phyloP scores from a whole-genome alignment of 2,113 vertebrate species.

The Otolemur garnettii region DNA sequence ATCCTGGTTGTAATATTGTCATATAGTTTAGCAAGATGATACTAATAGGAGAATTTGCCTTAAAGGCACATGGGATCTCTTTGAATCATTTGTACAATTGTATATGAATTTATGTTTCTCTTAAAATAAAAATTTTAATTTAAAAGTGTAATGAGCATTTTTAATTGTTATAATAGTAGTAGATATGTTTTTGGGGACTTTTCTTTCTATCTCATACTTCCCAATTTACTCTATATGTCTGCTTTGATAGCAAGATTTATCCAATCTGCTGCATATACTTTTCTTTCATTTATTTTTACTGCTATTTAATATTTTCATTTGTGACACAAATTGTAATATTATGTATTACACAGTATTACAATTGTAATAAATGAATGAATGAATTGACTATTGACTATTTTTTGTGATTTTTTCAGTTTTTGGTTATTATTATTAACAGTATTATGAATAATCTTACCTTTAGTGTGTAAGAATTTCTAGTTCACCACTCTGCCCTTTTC shows the following conservation, averaged over 20 bases:
- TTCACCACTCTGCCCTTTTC: neutral
- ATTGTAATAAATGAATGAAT: no score
- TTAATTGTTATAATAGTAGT: neutral
- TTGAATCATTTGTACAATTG: neutral
- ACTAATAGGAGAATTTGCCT: neutral
- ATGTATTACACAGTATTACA: no score
- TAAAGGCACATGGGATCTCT: neutral
- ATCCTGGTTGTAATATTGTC: neutral
- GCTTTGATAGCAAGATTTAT: neutral
- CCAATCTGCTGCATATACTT: neutral
- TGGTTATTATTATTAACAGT: neutral
- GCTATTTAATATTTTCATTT: neutral
- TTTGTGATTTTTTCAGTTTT: neutral
- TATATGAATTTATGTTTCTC: neutral
- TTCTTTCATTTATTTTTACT: neutral
- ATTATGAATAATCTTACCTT: neutral
- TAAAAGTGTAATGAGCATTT: neutral
- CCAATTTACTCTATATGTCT: neutral
- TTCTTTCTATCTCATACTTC: neutral
- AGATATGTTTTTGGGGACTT: neutral
- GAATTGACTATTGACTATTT: neutral
- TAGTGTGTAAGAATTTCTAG: neutral
- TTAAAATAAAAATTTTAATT: constrained; percentile 27
- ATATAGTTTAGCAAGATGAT: neutral
- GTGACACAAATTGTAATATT: neutral